phyloP scores from a whole-genome alignment of 2,888 invertebrate genomes.

The Corythucha ciliata region DNA sequence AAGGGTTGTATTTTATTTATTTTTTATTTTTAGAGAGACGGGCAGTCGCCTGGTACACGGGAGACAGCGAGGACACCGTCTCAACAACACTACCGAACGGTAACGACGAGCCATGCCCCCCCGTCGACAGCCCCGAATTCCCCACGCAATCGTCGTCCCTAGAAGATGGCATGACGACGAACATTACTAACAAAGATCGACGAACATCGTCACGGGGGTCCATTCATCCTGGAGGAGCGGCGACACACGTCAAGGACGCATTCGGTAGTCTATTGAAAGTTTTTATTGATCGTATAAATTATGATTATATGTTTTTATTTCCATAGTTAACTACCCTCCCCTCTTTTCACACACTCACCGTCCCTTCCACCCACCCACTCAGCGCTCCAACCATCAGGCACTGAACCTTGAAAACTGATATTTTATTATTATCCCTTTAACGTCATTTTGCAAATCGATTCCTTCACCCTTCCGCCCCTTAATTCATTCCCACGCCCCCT shows the following conservation, averaged over 20 bases:
- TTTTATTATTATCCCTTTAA: no score
- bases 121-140: constrained; percentile 18
- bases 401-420: no score
- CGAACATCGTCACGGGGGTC: constrained; percentile 26
- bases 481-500: no score
- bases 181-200: constrained; percentile 22
- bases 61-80: constrained; percentile 22
- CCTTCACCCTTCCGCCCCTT: no score
- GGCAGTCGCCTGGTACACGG: constrained; percentile 27
- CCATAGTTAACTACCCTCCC: no score
- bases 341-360: no score
- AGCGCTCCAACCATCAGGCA: no score
- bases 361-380: no score
- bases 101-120: constrained; percentile 21
- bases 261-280: constrained; percentile 22
- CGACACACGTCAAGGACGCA: constrained; percentile 29
- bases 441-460: no score
- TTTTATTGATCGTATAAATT: not conserved
- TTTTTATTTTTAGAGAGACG: constrained; percentile 22
- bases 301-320: no score
- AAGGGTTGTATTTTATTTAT: not conserved
- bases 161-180: constrained; percentile 23
- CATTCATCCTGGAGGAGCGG: constrained; percentile 27
- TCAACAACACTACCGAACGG: constrained; percentile 21
- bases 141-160: constrained; percentile 10